Base-by-base conservation (phyloP, 2,113 vertebrate genomes). In the Phyllostomus hastatus region DNA sequence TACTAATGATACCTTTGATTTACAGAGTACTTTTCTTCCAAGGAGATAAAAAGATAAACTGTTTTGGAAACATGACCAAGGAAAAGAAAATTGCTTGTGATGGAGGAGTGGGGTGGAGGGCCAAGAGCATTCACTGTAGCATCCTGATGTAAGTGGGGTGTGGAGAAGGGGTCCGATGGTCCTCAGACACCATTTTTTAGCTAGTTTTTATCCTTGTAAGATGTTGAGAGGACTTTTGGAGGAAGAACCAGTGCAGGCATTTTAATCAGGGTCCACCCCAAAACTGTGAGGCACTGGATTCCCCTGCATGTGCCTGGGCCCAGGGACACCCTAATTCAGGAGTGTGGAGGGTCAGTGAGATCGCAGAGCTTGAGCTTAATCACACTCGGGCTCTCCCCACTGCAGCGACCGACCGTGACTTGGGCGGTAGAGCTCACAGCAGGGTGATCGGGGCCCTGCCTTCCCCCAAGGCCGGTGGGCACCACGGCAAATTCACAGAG, bases 1-100 rank as follows among this genome's bases (percentile, higher is more conserved):
- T 97, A 97, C 97, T 98, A 98, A 98, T 97, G 95, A 97, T 97
- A 96, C 95, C 97, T 97, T 97, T 97, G 95, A 97, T 97, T 97
- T 93, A 48, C 57, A 0, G 95, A 96, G 89, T 84, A 96, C 86
- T 97, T 98, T 97, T 96, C 97, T 97, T 97, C 97, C 73, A 86
- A 97, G 97, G 94, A 97, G 96, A 97, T 97, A 97, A 97, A 98
- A 97, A 98, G 96, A 98, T 98, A 98, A 97, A 96, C 96, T 97
- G 96, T 97, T 97, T 97, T 97, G 96, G 95, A 97, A 97, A 97
- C 94, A 96, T 38, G 52, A 96, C 93, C 0, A 3, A 89, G 83
- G 78, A 89, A 91, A 95, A 96, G 91, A 96, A 97, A 96, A 96
- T 95, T 97, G 96, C 91, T 11, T 15, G 2, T 72, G 82, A 81